Percentiles rank a stretch among this genome's conserved stretches.
Evolutionary conservation across 1,140 invertebrate species (phyloP).

Genomic region (Drosophila saltans): DNA sequence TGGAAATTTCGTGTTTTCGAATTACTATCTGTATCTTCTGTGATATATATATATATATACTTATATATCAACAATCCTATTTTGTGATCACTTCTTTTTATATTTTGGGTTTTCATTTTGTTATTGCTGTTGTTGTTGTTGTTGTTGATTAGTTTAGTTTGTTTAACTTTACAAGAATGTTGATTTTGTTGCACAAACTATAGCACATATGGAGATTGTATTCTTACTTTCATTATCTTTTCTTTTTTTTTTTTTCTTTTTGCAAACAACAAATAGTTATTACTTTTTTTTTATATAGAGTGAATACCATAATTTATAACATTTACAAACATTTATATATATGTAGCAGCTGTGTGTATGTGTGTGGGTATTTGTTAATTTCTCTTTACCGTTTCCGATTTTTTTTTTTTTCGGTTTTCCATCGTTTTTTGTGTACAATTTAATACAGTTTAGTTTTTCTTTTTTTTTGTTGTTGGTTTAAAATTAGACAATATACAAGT

Average conservation of each 20-base stretch:
- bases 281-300: conserved; percentile 27
- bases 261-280: conserved; percentile 61
- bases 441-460: conserved; percentile 38
- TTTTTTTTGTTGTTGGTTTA: conserved; percentile 36
- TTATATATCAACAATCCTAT: conserved; percentile 11
- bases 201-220: conserved; percentile 73
- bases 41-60: not conserved
- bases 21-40: too few relatives aligned
- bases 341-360: conserved; percentile 22
- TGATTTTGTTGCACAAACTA: conserved; percentile 47
- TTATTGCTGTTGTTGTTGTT: not conserved
- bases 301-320: conserved; percentile 62
- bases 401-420: conserved; percentile 14
- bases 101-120: not conserved
- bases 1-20: too few relatives aligned
- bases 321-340: conserved; percentile 59
- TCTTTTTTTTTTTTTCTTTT: conserved; percentile 28
- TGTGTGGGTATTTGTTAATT: conserved; percentile 32
- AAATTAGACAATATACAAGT: conserved; percentile 61
- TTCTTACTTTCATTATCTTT: conserved; percentile 37
- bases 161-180: conserved; percentile 21
- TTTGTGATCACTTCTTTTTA: not conserved
- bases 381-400: conserved; percentile 22
- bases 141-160: conserved; percentile 13
- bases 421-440: conserved; percentile 32